phyloP scores from a whole-genome alignment of 2,888 invertebrate species.

The Girardia tigrina region DNA sequence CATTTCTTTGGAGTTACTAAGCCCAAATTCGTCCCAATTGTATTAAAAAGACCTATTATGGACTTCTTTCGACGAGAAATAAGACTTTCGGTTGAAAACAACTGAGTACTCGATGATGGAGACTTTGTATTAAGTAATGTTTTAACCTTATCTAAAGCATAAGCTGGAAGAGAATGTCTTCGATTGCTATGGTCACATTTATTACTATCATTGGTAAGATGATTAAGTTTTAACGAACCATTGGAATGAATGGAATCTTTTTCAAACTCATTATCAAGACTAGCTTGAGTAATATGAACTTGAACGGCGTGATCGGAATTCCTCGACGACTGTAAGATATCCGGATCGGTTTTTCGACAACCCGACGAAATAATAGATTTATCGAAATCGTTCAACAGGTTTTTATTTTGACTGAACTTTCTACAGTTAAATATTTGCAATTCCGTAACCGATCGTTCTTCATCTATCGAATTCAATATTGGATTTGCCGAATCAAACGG shows the following conservation, averaged over 20 bases:
- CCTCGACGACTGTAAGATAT: background rate
- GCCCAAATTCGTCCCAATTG: background rate
- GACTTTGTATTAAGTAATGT: background rate
- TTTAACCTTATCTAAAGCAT: slow-evolving; percentile 8
- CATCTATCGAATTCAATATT: background rate
- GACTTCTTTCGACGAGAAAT: background rate
- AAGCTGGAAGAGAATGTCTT: background rate
- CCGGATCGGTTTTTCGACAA: background rate
- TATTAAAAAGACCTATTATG: background rate
- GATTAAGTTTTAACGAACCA: background rate
- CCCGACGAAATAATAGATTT: background rate
- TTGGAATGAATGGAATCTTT: slow-evolving; percentile 5
- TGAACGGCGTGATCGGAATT: background rate
- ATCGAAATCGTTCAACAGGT: background rate
- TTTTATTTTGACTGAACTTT: background rate
- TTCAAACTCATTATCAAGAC: slow-evolving; percentile 10
- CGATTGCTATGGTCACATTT: background rate
- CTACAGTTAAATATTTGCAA: background rate
- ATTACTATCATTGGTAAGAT: background rate
- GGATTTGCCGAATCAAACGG: background rate
- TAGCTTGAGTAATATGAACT: background rate
- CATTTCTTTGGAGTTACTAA: background rate
- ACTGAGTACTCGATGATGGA: background rate
- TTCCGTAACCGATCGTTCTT: background rate
- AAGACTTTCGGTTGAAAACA: background rate